Evolutionary conservation across 92 coral and sea anemone genomes (phyloP).

Genomic region (Palythoa grandis): DNA sequence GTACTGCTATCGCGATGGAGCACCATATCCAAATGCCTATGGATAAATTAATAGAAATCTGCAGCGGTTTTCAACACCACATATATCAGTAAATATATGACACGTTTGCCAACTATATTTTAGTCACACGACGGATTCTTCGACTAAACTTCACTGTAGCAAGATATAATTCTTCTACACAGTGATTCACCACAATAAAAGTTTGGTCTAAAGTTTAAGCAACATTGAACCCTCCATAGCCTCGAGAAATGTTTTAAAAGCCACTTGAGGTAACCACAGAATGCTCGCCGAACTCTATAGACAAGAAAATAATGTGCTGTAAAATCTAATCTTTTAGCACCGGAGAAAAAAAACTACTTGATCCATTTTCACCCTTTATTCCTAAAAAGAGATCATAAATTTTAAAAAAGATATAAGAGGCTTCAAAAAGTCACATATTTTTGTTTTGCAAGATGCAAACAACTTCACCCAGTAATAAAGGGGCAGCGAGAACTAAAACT

Average conservation of each 20-base stretch:
- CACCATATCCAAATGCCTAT: neutral
- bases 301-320: neutral
- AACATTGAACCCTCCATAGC: neutral
- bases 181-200: neutral
- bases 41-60: too few species aligned
- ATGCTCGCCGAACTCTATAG: neutral
- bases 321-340: neutral
- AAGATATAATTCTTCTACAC: neutral
- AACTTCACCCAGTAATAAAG: neutral
- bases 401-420: neutral
- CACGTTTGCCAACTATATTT: too few species aligned
- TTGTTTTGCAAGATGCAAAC: neutral
- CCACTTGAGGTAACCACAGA: neutral
- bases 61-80: too few species aligned
- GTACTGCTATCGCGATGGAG: neutral
- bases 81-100: too few species aligned
- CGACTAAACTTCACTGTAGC: neutral
- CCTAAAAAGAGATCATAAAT: neutral
- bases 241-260: neutral
- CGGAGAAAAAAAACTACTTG: neutral
- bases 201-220: neutral
- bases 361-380: neutral
- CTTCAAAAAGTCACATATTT: neutral
- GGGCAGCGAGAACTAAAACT: too few species aligned
- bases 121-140: too few species aligned